Conservation (phyloP, 2,797 vertebrate genomes). For the Garrulus glandarius region DNA sequence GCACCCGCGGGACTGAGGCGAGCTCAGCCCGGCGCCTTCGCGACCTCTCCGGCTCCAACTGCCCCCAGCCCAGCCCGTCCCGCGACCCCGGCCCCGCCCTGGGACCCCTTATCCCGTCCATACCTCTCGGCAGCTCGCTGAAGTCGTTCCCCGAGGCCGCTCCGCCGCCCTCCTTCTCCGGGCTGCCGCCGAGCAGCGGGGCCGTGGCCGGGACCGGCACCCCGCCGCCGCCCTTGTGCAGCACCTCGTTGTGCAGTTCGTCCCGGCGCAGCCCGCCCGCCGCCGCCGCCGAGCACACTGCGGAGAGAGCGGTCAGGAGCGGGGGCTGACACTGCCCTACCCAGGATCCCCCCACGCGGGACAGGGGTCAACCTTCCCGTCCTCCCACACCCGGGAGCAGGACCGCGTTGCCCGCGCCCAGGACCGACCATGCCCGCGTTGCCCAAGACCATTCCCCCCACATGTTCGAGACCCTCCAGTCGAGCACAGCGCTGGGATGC, state of each 20-base stretch:
- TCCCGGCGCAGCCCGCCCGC: neutral
- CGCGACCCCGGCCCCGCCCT: neutral
- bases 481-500: neutral
- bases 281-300: slow-evolving; percentile 1
- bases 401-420: neutral
- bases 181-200: neutral
- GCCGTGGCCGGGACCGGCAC: neutral
- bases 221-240: neutral
- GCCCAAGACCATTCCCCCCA: neutral
- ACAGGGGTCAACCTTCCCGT: accelerated
- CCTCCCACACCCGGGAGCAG: neutral
- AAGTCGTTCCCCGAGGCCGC: slow-evolving; percentile 50
- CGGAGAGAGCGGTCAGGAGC: neutral
- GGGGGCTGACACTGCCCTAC: neutral
- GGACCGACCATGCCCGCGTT: neutral
- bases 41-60: accelerated
- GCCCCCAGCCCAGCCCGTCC: neutral
- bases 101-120: neutral
- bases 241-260: slow-evolving; percentile 15
- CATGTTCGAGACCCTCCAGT: neutral
- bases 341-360: neutral
- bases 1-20: neutral
- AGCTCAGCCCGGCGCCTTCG: neutral
- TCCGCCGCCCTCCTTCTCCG: neutral
- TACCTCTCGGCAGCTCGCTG: slow-evolving; percentile 69